Conservation (phyloP, 2,797 vertebrate species). For the Takifugu ocellatus region DNA sequence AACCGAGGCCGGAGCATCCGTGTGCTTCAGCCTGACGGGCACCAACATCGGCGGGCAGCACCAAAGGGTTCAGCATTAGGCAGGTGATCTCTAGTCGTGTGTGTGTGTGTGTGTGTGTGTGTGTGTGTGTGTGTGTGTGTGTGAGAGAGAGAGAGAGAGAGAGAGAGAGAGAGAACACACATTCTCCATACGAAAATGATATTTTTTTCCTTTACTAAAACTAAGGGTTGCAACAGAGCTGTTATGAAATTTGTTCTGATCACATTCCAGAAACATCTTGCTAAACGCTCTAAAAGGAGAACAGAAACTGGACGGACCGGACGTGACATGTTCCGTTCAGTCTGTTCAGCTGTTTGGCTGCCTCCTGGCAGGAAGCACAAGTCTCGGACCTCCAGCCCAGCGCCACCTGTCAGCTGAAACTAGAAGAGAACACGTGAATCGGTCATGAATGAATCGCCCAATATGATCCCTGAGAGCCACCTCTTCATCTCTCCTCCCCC, state of each 20-base stretch:
- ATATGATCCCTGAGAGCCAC: neutral
- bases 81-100: too few species aligned
- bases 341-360: neutral
- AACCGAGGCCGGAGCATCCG: too few species aligned
- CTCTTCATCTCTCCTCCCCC: slow-evolving; percentile 22
- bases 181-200: neutral
- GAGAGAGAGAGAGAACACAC: neutral
- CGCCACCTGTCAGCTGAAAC: neutral
- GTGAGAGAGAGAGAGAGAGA: neutral
- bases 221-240: slow-evolving; percentile 1
- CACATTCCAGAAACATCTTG: slow-evolving; percentile 1
- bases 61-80: neutral
- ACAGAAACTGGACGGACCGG: slow-evolving; percentile 33
- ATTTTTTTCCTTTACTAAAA: neutral
- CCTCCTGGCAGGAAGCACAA: slow-evolving; percentile 4
- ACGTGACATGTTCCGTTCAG: slow-evolving; percentile 9
- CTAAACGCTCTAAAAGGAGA: slow-evolving; percentile 32
- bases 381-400: neutral
- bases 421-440: neutral
- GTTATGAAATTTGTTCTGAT: neutral
- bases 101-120: too few species aligned
- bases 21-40: too few species aligned
- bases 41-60: too few species aligned
- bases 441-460: slow-evolving; percentile 7
- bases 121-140: too few species aligned